Conservation (phyloP, 2,797 vertebrate genomes). For the Kryptopterus vitreolus region DNA sequence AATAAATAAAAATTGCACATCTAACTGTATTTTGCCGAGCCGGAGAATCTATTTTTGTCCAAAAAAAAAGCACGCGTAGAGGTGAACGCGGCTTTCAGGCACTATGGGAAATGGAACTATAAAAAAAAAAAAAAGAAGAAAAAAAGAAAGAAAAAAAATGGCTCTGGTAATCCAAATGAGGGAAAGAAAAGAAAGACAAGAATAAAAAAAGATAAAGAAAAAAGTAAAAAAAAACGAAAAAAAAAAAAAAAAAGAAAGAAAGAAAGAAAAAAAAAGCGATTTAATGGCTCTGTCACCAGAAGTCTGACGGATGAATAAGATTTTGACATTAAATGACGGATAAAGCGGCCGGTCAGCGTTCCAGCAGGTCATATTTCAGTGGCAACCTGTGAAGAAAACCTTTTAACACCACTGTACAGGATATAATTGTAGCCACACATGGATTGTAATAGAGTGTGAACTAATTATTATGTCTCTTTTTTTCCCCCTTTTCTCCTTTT, state of each 20-base stretch:
- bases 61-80: slow-evolving; percentile 20
- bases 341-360: not conserved
- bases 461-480: not conserved
- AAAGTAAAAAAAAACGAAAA: no score
- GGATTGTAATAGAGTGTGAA: not conserved
- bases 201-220: no score
- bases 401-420: not conserved
- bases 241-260: no score
- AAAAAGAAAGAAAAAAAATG: no score
- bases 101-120: slow-evolving; percentile 1
- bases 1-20: slow-evolving; percentile 57
- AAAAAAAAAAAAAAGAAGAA: no score
- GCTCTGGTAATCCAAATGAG: no score
- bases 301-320: slow-evolving; percentile 12
- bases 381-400: not conserved
- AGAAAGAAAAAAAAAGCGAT: no score
- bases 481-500: not conserved
- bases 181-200: no score
- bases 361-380: not conserved
- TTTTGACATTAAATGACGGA: slow-evolving; percentile 16
- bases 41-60: slow-evolving; percentile 53
- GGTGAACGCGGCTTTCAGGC: not conserved
- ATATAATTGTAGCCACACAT: slow-evolving; percentile 1
- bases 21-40: slow-evolving; percentile 49
- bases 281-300: slow-evolving; percentile 2